A percentile compares a stretch with the other conserved stretches of the same genome.
phyloP scores from a whole-genome alignment of 2,113 vertebrate genomes.

The Gobius niger region DNA sequence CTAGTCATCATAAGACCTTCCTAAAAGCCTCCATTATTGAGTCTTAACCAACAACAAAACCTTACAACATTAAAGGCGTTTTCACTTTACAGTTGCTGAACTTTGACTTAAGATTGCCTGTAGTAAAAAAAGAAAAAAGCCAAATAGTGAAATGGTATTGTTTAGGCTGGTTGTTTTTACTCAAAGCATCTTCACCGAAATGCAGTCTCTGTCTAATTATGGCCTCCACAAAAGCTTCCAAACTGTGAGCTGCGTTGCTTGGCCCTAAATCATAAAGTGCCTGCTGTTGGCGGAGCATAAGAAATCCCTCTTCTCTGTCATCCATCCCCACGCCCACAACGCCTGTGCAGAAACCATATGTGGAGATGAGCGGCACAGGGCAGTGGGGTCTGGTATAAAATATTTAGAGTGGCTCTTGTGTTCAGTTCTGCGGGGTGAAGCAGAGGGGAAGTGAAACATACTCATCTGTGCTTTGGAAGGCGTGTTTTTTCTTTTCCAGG shows the following conservation, averaged over 20 bases:
- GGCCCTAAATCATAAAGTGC: slow-evolving; percentile 23
- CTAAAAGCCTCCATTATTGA: not conserved
- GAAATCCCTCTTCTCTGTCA: slow-evolving; percentile 20
- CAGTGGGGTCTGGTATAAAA: slow-evolving; percentile 68
- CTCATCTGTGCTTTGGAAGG: slow-evolving; percentile 58
- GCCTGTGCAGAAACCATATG: slow-evolving; percentile 32
- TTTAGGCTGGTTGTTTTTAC: not conserved
- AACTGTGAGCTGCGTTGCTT: slow-evolving; percentile 15
- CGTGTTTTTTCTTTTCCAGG: slow-evolving; percentile 31
- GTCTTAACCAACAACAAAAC: not conserved
- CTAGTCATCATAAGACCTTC: not conserved
- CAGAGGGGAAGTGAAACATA: slow-evolving; percentile 42
- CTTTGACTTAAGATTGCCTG: not conserved
- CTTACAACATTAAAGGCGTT: not conserved
- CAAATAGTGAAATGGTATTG: too few species aligned
- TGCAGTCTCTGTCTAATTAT: slow-evolving; percentile 17
- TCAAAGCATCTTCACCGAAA: slow-evolving; percentile 4
- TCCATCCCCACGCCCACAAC: not conserved
- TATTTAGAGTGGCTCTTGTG: slow-evolving; percentile 66
- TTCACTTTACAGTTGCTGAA: not conserved
- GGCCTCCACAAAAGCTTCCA: slow-evolving; percentile 19
- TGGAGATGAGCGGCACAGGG: slow-evolving; percentile 35
- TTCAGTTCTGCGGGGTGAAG: slow-evolving; percentile 60
- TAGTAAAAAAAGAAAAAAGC: not conserved
- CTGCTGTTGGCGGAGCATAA: slow-evolving; percentile 47